Evolutionary conservation across 2,888 invertebrate genomes (phyloP), one percentile per base, ranked within the genome.

Genomic region (Polydrusus pterygomalis): DNA sequence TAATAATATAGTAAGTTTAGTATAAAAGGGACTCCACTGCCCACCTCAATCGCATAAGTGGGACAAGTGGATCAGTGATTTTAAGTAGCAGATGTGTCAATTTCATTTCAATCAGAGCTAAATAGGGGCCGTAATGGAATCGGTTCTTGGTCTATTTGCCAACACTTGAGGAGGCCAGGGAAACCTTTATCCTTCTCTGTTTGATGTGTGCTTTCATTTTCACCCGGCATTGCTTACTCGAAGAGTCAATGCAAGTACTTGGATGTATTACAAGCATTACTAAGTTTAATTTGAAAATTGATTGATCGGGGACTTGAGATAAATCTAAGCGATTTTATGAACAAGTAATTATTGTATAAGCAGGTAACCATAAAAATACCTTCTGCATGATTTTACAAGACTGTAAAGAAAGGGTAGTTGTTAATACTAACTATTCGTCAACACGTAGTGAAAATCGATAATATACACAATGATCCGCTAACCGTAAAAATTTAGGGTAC

Each of bases 11-110:
- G 8, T 34, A 7, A 34, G 8, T 34, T 34, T 34, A 34, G 34
- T 8, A 30, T 54, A 54, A 30, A 58, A n/a, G 34, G 38, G 34
- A 38, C 38, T 38, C 18, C 38, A 60, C 58, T 60, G 58, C 11
- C 11, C 17, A 3, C 18, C 38, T 38, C 34, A 60, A 60, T 60
- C 11, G 18, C 17, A 60, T 60, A 60, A 60, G 38, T 60, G 38
- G 18, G 40, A 68, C 54, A 54, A 68, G 56, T 68, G 56, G 54
- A 68, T 56, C 68, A 54, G 40, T 40, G 34, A 68, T 68, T 85
- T 73, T 87, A 87, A 87, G 87, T 87, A 87, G 87, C 88, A 88
- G 87, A 88, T 88, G 88, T 87, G 88, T 88, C 88, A 88, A 88
- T 88, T 88, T 87, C 87, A 86, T 87, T 87, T 87, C 87, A 88